phyloP scores from a whole-genome alignment of 2,113 vertebrate species.

The Catagonus wagneri region DNA sequence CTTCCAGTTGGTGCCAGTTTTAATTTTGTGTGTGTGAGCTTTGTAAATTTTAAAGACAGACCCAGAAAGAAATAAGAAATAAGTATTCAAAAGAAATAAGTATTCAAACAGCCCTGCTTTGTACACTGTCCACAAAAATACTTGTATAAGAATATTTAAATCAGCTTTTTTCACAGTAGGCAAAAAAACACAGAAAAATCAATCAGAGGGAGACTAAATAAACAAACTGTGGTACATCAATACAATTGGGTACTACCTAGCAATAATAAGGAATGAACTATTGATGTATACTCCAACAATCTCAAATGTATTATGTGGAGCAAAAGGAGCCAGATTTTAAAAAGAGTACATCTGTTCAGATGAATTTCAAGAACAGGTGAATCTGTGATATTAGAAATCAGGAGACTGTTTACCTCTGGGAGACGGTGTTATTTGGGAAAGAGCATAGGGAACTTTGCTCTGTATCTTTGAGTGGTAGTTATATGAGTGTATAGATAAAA shows the following conservation, averaged over 20 bases:
- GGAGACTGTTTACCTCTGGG: slow-evolving; percentile 34
- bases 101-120: not conserved
- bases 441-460: slow-evolving; percentile 14
- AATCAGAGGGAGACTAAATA: slow-evolving; percentile 8
- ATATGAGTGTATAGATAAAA: not conserved
- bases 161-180: slow-evolving; percentile 11
- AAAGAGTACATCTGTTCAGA: not conserved
- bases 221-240: slow-evolving; percentile 14
- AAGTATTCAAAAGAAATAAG: slow-evolving; percentile 38
- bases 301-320: not conserved
- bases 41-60: slow-evolving; percentile 28
- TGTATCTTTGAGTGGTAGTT: not conserved
- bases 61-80: slow-evolving; percentile 16
- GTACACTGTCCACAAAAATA: slow-evolving; percentile 31
- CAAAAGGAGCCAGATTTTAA: not conserved
- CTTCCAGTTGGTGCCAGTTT: slow-evolving; percentile 27
- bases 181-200: not conserved
- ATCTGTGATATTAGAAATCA: slow-evolving; percentile 1
- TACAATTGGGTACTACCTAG: not conserved
- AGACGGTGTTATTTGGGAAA: not conserved
- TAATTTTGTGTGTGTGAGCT: not conserved
- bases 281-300: not conserved
- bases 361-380: slow-evolving; percentile 32
- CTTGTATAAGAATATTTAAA: slow-evolving; percentile 25
- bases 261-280: slow-evolving; percentile 19